Conservation (phyloP, 1,140 invertebrate genomes). For the Heliothis subflexa region DNA sequence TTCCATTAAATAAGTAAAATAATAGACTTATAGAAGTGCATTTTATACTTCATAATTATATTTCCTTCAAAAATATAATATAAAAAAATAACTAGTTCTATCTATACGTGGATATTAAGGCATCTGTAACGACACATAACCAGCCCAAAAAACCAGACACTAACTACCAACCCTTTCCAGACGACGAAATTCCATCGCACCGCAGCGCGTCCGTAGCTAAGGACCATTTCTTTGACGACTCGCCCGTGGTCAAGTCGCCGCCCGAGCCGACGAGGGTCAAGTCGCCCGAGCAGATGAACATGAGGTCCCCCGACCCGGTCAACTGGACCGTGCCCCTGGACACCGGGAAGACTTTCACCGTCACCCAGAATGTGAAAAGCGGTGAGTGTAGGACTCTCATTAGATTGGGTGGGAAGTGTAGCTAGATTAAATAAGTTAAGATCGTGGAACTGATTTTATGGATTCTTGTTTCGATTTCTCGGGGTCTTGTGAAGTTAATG, state of each 20-base stretch:
- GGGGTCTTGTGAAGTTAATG: no score
- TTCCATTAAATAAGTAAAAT: no score
- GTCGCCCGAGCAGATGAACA: conserved; percentile 96
- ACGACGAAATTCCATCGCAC: conserved; percentile 80
- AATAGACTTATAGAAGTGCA: no score
- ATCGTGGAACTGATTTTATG: conserved; percentile 58
- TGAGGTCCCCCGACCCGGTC: conserved; percentile 96
- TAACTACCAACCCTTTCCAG: conserved; percentile 61
- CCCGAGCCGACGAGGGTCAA: conserved; percentile 96
- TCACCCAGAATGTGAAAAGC: conserved; percentile 95
- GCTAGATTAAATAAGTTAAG: conserved; percentile 67
- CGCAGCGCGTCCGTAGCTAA: conserved; percentile 84
- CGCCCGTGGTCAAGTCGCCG: conserved; percentile 93
- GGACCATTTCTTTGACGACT: conserved; percentile 85
- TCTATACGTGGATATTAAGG: not conserved
- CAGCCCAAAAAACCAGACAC: not conserved
- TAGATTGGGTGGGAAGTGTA: conserved; percentile 71
- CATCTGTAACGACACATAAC: conserved; percentile 31
- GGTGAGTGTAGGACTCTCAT: conserved; percentile 87
- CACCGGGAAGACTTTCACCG: conserved; percentile 96
- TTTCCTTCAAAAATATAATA: no score
- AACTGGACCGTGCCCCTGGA: conserved; percentile 98
- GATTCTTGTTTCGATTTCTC: not conserved
- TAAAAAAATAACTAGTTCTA: not conserved
- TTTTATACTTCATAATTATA: no score